Evolutionary conservation across 2,797 vertebrate species (phyloP).

Genomic region (Lepus oiostolus): DNA sequence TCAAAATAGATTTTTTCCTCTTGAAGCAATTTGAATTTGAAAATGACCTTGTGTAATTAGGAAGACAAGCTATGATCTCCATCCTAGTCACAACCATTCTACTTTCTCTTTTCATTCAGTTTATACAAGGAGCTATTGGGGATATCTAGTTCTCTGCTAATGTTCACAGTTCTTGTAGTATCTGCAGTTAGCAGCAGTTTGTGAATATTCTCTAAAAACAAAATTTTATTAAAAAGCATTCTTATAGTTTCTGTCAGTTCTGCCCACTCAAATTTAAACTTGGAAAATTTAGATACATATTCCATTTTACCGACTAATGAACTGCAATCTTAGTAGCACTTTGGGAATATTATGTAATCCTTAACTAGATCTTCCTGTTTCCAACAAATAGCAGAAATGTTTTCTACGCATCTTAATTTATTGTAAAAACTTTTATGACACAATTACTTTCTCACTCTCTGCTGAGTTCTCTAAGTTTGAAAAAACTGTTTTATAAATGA

Average conservation of each 20-base stretch:
- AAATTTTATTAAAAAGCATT: neutral
- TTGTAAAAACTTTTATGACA: neutral
- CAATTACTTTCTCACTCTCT: neutral
- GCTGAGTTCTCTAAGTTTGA: neutral
- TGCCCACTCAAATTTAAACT: neutral
- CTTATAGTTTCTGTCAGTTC: neutral
- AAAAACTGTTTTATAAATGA: no score
- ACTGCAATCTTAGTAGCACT: neutral
- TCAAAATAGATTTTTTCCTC: neutral
- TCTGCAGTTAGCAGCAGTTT: neutral
- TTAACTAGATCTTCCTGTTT: neutral
- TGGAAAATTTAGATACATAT: neutral
- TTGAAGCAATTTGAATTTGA: neutral
- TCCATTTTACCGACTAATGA: neutral
- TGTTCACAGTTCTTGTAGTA: neutral
- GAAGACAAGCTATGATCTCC: neutral
- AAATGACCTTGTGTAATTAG: neutral
- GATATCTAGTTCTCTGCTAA: neutral
- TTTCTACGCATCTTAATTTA: conserved; percentile 22
- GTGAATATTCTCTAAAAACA: neutral
- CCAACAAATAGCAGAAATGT: neutral
- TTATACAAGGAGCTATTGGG: neutral
- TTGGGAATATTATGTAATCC: neutral
- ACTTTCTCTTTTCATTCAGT: neutral
- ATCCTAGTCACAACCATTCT: neutral